Percentiles rank a stretch among this genome's conserved stretches.
Evolutionary conservation across 2,888 invertebrate genomes (phyloP).

Genomic region (Drosophila paucipuncta): DNA sequence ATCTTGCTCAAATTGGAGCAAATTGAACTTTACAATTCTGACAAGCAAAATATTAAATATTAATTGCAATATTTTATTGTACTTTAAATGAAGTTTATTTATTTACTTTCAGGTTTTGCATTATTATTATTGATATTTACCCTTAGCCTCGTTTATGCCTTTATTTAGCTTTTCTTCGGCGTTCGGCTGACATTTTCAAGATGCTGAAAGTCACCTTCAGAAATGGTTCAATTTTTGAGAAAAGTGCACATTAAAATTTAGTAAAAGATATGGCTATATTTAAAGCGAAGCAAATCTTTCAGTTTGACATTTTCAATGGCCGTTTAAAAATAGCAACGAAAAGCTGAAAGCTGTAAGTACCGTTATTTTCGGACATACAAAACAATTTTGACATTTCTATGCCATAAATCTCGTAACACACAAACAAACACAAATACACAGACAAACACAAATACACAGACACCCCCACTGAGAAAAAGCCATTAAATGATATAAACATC

Average conservation of each 20-base stretch:
- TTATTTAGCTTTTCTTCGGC: neutral
- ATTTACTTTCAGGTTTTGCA: neutral
- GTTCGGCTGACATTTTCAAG: conserved; percentile 1
- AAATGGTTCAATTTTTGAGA: conserved; percentile 50
- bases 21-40: neutral
- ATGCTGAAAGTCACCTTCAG: conserved; percentile 69
- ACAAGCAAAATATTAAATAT: neutral
- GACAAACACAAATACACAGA: neutral
- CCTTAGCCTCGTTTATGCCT: neutral
- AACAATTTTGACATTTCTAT: conserved; percentile 68
- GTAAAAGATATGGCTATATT: conserved; percentile 16
- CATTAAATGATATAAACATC: conserved; percentile 28
- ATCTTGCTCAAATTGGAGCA: neutral
- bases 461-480: conserved; percentile 49
- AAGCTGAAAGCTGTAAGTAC: conserved; percentile 26
- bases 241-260: conserved; percentile 35
- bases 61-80: neutral
- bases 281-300: conserved; percentile 23
- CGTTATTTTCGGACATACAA: conserved; percentile 35
- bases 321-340: conserved; percentile 43
- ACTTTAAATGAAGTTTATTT: neutral
- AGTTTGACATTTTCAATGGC: conserved; percentile 35
- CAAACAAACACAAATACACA: conserved; percentile 6
- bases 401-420: conserved; percentile 63
- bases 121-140: neutral